Evolutionary conservation across 2,113 vertebrate genomes (phyloP).

Genomic region (Daphoenositta chrysoptera): DNA sequence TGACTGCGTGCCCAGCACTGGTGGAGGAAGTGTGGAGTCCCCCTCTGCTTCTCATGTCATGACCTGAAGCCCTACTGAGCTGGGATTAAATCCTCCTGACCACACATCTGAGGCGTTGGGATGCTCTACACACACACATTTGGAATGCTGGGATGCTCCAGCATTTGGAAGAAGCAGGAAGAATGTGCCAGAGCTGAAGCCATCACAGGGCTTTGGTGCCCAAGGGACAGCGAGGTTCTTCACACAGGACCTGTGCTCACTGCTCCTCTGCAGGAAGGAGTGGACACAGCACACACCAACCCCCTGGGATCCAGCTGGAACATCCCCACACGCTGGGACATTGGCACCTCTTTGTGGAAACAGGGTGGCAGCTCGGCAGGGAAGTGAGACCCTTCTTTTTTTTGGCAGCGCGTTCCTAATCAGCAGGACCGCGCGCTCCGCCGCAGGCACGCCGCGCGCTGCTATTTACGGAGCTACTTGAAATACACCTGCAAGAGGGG

Average conservation of each 20-base stretch:
- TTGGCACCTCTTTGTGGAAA: background rate
- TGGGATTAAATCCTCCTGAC: background rate
- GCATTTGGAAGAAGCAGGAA: background rate
- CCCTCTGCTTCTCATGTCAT: background rate
- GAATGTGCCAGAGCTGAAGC: background rate
- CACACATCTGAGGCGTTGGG: background rate
- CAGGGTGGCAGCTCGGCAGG: background rate
- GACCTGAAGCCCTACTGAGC: background rate
- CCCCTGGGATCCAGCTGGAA: accelerated
- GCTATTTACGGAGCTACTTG: constrained; percentile 68
- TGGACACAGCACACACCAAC: background rate
- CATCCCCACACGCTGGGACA: background rate
- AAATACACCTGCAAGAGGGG: constrained; percentile 67
- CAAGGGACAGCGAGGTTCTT: background rate
- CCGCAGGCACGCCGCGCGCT: constrained; percentile 1
- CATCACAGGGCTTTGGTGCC: background rate
- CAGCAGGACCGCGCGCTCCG: constrained; percentile 33
- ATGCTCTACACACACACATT: background rate
- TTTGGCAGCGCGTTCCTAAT: constrained; percentile 27
- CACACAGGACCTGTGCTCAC: background rate
- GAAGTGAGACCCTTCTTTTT: constrained; percentile 29
- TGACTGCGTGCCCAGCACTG: accelerated
- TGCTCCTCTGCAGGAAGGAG: background rate
- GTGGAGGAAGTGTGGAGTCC: background rate
- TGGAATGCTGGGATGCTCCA: background rate